Evolutionary conservation across 2,797 vertebrate species (phyloP).

Genomic region (Aselliscus stoliczkanus): DNA sequence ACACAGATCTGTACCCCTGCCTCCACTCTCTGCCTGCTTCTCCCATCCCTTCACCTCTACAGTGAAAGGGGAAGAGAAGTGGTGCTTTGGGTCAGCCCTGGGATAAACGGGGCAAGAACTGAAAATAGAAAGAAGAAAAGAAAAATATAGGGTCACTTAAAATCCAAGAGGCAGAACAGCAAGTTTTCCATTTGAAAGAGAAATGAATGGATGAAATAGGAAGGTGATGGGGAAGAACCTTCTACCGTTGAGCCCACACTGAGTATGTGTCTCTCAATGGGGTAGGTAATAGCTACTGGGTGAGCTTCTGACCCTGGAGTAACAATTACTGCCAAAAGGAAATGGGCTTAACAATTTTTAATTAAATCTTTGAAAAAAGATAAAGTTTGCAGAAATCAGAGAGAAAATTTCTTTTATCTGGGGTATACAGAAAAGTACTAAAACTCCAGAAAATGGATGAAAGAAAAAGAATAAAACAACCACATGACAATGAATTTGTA

Average conservation of each 20-base stretch:
- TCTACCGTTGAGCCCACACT: background rate
- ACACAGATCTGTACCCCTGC: background rate
- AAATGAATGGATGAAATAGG: background rate
- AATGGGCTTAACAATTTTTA: background rate
- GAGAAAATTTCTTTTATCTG: background rate
- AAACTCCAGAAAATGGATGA: background rate
- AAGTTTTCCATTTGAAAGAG: conserved; percentile 5
- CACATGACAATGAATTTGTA: background rate
- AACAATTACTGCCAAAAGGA: background rate
- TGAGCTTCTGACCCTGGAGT: background rate
- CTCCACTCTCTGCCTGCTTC: background rate
- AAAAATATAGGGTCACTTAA: background rate
- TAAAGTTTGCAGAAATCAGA: background rate
- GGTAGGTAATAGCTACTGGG: background rate
- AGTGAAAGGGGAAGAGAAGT: background rate
- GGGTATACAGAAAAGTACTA: background rate
- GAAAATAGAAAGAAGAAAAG: background rate
- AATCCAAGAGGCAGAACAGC: background rate
- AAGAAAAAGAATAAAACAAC: background rate
- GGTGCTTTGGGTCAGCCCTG: background rate
- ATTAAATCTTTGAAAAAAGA: background rate
- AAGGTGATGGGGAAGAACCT: background rate
- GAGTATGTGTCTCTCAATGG: background rate
- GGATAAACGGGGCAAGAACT: background rate
- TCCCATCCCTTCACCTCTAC: background rate